Evolutionary conservation across 2,113 vertebrate genomes (phyloP).

Genomic region (Machaerirhynchus nigripectus): DNA sequence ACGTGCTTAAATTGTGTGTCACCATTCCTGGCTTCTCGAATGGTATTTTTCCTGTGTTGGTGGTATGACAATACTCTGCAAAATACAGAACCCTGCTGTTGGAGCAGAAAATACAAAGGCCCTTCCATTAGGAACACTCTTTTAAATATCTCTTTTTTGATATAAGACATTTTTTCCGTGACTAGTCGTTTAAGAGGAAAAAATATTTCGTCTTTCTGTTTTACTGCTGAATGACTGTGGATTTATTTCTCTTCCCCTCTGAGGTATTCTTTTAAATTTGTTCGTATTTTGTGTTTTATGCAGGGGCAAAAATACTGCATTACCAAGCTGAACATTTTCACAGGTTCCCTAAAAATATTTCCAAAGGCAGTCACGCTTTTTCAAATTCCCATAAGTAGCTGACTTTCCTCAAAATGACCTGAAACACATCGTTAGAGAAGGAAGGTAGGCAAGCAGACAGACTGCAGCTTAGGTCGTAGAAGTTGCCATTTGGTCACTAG

Average conservation of each 20-base stretch:
- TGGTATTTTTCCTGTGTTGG: neutral
- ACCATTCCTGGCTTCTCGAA: neutral
- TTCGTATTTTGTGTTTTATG: neutral
- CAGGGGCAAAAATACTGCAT: neutral
- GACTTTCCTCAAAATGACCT: neutral
- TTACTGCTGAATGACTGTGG: neutral
- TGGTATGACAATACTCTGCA: neutral
- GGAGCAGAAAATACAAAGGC: neutral
- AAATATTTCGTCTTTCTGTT: neutral
- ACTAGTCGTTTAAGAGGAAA: neutral
- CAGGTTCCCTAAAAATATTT: neutral
- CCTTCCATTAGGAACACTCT: neutral
- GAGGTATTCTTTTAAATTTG: neutral
- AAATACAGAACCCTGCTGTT: neutral
- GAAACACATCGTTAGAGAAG: accelerated
- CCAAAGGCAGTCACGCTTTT: neutral
- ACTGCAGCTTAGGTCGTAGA: neutral
- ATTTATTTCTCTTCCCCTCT: neutral
- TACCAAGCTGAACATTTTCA: neutral
- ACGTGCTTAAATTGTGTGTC: neutral
- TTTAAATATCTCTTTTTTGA: neutral
- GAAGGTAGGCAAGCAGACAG: neutral
- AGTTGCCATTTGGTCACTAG: neutral
- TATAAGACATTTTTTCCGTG: neutral
- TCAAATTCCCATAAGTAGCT: neutral